These are phyloP conservation scores for Ophion costatus DNA, from an alignment of 2,888 invertebrate genomes.

Conservation along the genomic window DNA sequence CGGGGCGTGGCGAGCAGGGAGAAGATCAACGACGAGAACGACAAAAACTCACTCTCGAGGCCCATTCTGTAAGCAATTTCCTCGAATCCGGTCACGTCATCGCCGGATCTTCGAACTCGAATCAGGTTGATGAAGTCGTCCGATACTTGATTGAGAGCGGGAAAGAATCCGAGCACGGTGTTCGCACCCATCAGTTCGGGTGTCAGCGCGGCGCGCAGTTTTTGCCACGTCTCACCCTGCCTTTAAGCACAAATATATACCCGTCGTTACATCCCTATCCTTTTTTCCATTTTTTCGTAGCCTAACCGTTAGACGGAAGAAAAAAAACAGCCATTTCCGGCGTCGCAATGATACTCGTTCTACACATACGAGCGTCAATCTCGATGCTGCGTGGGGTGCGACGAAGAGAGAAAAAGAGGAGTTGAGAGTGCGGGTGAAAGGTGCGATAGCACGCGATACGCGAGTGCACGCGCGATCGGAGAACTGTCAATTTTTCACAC, in stretches of 20 bases:
- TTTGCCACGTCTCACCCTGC: constrained; percentile 92
- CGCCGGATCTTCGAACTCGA: constrained; percentile 84
- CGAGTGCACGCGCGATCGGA: too few relatives aligned
- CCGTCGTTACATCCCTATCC: constrained; percentile 3
- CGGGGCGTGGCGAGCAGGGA: background rate
- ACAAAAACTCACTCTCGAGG: constrained; percentile 88
- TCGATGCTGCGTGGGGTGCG: too few relatives aligned
- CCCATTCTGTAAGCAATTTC: constrained; percentile 91
- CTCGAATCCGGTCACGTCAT: constrained; percentile 86
- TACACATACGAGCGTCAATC: too few relatives aligned
- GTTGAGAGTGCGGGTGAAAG: too few relatives aligned
- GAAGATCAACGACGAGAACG: constrained; percentile 33
- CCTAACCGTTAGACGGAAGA: background rate
- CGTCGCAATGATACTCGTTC: background rate
- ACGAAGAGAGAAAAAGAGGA: too few relatives aligned
- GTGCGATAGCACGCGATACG: too few relatives aligned
- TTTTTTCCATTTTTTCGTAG: background rate
- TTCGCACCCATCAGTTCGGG: constrained; percentile 90
- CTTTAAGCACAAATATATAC: constrained; percentile 81
- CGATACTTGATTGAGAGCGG: constrained; percentile 89
- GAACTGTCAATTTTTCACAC: too few relatives aligned
- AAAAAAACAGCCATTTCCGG: background rate
- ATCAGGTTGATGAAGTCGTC: constrained; percentile 91
- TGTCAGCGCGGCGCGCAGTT: constrained; percentile 89
- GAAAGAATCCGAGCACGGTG: constrained; percentile 90